Evolutionary conservation across 2,797 vertebrate genomes (phyloP), one percentile per base, ranked within the genome.

Genomic region (Babyrousa celebensis): DNA sequence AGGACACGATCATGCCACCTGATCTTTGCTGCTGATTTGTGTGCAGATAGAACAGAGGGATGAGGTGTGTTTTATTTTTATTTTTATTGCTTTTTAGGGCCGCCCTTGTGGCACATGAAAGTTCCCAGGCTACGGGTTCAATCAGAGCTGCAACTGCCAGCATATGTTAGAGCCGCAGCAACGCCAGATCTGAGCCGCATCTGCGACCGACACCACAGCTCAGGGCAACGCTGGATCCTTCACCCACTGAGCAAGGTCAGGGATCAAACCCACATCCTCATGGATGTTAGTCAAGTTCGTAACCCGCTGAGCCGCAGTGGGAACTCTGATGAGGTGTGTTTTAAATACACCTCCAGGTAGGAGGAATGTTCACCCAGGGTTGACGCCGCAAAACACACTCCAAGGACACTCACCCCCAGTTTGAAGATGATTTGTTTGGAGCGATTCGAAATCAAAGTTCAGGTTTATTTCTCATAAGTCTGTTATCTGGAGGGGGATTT

Each of bases 391-490:
- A 70, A 93, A 68, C 56, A 32, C 7, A 27, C 72, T 72, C 72
- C 14, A 29, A 65, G 52, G 80, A 60, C 36, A 16, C 21, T 75
- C 77, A 75, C 78, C 84, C 74, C 52, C 21, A 70, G 83, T 94
- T 74, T 96, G 97, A 95, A 94, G 89, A 80, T 94, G 92, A 97
- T 96, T 92, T 93, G 65, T 96, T 97, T 87, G 78, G 89, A 97
- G 68, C 18, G 60, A 95, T 96, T 97, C 75, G 92, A 95, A 97
- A 97, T 93, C 77, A 89, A 70, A 96, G 77, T 95, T 95, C 77
- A 96, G 92, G 77, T 96, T 93, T 87, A 93, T 97, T 97, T 97
- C 89, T 97, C 89, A 85, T 95, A 95, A 96, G 68, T 92, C 92
- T 93, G 29, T 94, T 96, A 65, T 93, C 96, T 95, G 89, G 94